Conservation (phyloP, 2,888 invertebrate genomes). For the Amphipyra berbera region DNA sequence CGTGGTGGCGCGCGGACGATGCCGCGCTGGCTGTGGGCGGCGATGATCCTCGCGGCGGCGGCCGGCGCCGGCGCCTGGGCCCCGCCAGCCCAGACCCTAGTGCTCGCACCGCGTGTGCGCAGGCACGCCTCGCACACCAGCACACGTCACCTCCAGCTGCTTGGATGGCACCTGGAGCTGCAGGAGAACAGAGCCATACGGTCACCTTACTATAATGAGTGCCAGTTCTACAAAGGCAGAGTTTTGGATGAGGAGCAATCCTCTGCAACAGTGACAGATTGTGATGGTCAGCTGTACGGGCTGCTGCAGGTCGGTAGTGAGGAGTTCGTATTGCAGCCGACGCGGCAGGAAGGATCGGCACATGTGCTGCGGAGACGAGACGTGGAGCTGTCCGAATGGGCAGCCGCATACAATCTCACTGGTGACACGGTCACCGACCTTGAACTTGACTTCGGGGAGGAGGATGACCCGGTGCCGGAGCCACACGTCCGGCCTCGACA, state of each 20-base stretch:
- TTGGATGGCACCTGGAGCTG: constrained; percentile 83
- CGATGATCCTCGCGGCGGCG: constrained; percentile 73
- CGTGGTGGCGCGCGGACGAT: constrained; percentile 85
- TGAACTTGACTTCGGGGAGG: constrained; percentile 82
- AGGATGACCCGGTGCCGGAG: constrained; percentile 66
- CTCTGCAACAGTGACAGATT: constrained; percentile 87
- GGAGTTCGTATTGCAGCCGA: constrained; percentile 87
- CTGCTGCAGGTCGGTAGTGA: constrained; percentile 83
- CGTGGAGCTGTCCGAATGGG: constrained; percentile 75
- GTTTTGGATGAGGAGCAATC: constrained; percentile 81
- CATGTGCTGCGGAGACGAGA: constrained; percentile 83
- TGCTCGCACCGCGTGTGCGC: constrained; percentile 65
- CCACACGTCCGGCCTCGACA: constrained; percentile 77
- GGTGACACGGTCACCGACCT: constrained; percentile 83
- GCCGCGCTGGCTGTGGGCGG: constrained; percentile 84
- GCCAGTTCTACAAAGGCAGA: constrained; percentile 82
- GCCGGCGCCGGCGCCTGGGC: constrained; percentile 69
- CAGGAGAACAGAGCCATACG: constrained; percentile 83
- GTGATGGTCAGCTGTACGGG: constrained; percentile 87
- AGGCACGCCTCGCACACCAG: constrained; percentile 63
- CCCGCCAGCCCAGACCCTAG: constrained; percentile 65
- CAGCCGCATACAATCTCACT: constrained; percentile 80
- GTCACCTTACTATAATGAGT: constrained; percentile 83
- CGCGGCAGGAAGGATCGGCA: constrained; percentile 61
- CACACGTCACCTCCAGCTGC: constrained; percentile 75